A percentile compares a stretch with the other conserved stretches of the same genome.
phyloP scores from a whole-genome alignment of 2,888 invertebrate species.

The Oasisia sp. region DNA sequence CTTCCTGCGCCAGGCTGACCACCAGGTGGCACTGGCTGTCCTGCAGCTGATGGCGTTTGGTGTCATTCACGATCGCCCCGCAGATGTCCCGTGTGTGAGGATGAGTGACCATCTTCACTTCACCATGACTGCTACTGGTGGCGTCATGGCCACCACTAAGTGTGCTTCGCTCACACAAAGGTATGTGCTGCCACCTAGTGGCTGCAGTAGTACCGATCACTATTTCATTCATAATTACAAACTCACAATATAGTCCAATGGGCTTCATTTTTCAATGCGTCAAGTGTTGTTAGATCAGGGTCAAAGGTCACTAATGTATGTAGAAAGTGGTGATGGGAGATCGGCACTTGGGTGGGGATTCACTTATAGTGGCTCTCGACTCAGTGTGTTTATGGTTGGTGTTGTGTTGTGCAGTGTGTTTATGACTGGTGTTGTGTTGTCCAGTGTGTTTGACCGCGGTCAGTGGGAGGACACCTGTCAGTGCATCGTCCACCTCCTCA shows the following conservation, averaged over 20 bases:
- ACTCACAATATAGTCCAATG: no score
- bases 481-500: constrained; percentile 44
- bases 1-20: constrained; percentile 42
- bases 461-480: constrained; percentile 24
- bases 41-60: constrained; percentile 41
- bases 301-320: no score
- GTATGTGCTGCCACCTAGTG: neutral
- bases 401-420: no score
- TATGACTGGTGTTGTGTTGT: no score
- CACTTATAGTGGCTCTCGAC: no score
- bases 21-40: constrained; percentile 36
- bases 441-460: neutral
- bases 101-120: neutral
- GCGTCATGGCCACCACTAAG: neutral
- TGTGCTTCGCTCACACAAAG: neutral
- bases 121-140: neutral
- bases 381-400: no score
- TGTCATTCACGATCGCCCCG: neutral
- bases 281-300: no score
- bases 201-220: neutral
- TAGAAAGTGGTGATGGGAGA: no score
- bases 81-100: neutral
- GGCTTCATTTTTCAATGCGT: no score
- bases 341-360: no score
- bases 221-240: no score